Evolutionary conservation across 2,797 vertebrate species (phyloP).

Genomic region (Dryobates pubescens): DNA sequence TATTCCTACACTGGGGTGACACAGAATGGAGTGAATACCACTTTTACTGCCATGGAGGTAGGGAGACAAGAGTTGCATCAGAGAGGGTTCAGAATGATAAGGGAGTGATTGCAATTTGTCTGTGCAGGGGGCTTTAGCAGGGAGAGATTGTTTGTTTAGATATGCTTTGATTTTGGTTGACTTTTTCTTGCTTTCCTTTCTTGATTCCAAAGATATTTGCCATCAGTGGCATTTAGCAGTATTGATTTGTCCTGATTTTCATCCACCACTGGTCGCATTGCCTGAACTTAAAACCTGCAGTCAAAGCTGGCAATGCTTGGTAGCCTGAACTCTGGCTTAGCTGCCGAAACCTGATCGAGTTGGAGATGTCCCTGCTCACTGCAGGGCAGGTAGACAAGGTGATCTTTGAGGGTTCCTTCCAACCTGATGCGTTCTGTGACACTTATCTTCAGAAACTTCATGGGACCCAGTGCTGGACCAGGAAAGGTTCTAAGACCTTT

Average conservation of each 20-base stretch:
- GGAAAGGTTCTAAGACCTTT: not conserved
- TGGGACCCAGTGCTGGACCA: not conserved
- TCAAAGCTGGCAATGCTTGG: not conserved
- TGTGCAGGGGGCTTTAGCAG: not conserved
- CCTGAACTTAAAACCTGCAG: not conserved
- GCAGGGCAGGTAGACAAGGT: too few relatives aligned
- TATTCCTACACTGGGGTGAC: not conserved
- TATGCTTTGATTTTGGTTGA: not conserved
- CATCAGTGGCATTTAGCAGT: not conserved
- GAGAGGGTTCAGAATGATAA: not conserved
- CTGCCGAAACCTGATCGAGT: not conserved
- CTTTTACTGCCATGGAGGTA: not conserved
- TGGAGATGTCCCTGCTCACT: too few relatives aligned
- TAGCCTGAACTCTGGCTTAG: not conserved
- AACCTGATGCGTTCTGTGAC: not conserved
- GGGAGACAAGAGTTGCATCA: not conserved
- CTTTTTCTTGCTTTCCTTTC: not conserved
- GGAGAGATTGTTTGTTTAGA: not conserved
- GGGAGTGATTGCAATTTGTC: not conserved
- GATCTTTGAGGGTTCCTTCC: too few relatives aligned
- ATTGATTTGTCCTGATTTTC: not conserved
- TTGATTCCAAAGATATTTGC: not conserved
- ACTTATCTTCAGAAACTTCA: not conserved
- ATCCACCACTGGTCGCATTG: not conserved
- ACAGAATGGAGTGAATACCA: not conserved